Conservation (phyloP, 2,113 vertebrate genomes). For the Pycnonotus jocosus region DNA sequence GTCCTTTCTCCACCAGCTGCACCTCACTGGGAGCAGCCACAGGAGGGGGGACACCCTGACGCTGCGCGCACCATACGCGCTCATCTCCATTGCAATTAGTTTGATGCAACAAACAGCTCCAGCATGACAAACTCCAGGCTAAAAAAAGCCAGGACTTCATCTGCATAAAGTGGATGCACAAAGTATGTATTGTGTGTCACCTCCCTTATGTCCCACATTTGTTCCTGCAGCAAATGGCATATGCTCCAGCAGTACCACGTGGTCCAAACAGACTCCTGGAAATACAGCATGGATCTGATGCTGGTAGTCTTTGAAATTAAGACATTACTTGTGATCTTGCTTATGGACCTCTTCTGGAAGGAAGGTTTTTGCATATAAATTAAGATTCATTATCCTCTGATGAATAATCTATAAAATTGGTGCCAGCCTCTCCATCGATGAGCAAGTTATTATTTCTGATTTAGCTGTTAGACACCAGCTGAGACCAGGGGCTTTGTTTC, state of each 20-base stretch:
- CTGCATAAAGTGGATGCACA: not conserved
- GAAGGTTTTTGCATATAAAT: not conserved
- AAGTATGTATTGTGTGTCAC: not conserved
- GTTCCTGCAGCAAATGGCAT: constrained; percentile 10
- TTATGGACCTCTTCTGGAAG: not conserved
- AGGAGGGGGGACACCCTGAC: not conserved
- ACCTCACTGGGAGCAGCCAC: not conserved
- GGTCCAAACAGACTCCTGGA: not conserved
- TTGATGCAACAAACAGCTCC: not conserved
- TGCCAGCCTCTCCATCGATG: not conserved
- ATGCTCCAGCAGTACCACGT: not conserved
- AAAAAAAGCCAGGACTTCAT: constrained; percentile 19
- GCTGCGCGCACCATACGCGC: fast-evolving
- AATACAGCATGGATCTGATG: not conserved
- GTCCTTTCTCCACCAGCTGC: not conserved
- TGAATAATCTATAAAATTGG: not conserved
- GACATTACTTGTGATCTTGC: not conserved
- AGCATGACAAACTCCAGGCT: constrained; percentile 21
- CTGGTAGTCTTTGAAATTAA: not conserved
- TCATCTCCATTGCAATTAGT: not conserved
- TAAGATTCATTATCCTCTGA: not conserved
- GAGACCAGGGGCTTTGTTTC: not conserved
- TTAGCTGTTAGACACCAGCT: not conserved
- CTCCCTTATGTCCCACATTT: constrained; percentile 15
- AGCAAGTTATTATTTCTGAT: not conserved